Percentiles rank a stretch among this genome's conserved stretches.
Conservation (phyloP, 2,797 vertebrate genomes). For the Sus cebifrons region DNA sequence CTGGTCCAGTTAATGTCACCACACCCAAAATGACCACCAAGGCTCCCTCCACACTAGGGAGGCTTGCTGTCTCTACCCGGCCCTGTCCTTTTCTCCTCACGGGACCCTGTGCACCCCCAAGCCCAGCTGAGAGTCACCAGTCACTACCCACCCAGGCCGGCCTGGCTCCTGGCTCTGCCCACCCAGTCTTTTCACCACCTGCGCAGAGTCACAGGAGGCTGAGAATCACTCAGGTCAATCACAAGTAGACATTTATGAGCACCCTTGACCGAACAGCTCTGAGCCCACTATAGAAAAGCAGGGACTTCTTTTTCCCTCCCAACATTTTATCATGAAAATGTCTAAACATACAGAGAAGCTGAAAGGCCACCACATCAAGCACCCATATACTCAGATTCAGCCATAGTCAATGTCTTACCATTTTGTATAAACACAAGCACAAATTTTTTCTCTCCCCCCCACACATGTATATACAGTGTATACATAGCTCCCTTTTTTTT, state of each 20-base stretch:
- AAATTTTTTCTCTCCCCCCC: neutral
- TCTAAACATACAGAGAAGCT: neutral
- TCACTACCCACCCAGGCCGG: neutral
- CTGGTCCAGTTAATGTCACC: neutral
- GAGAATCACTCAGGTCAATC: neutral
- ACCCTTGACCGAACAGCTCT: neutral
- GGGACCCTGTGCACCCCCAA: neutral
- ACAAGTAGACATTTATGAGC: neutral
- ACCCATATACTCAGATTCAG: neutral
- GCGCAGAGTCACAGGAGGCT: accelerated
- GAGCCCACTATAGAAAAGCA: neutral
- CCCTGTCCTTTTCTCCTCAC: neutral
- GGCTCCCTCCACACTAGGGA: neutral
- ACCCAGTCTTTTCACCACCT: neutral
- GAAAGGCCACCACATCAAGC: neutral
- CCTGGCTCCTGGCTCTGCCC: neutral
- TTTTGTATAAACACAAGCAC: neutral
- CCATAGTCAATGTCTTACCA: neutral
- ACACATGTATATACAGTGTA: neutral
- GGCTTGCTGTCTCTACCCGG: neutral
- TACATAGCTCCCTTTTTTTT: neutral
- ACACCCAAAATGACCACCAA: neutral
- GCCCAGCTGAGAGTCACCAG: neutral
- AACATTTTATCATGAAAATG: neutral
- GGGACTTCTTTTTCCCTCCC: neutral